Base-by-base conservation (phyloP, 2,888 invertebrate genomes). In the Leucozona laternaria region DNA sequence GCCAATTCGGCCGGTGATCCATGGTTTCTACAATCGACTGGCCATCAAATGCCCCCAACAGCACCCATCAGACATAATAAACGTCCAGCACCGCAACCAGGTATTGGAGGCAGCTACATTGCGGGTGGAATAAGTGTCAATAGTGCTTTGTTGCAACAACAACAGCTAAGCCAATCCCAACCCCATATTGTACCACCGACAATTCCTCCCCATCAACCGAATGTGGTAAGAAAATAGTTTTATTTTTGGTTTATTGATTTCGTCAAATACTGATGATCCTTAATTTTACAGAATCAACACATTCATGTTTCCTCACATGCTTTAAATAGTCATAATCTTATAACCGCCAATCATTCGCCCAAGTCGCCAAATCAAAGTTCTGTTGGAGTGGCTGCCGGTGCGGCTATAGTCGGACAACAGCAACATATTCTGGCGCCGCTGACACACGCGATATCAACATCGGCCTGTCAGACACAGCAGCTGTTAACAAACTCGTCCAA, bases 1-100 rank as follows among this genome's bases (percentile, higher is more conserved):
- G 89, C 91, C 75, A 91, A 90, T 88, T 92, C 91, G 81, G 90
- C 91, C 45, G 92, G 92, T 78, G 92, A 93, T 91, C 93, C 93
- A 92, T 93, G 93, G 93, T 93, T 92, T 90, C 90, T 93, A 87
- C 93, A 93, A 89, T 91, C 92, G 72, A 92, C 92, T 79, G 92
- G 93, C 88, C 93, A 93, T 90, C 93, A 93, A 89, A 93, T 93
- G 91, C 93, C 93, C 85, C 93, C 93, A 83, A 93, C 93, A 83
- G 93, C 93, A 10, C 93, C 93, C 37, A 89, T 92, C 60, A 90
- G 93, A 81, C 93, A 93, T 89, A 93, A 93, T 90, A 93, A 93
- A 89, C 91, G 93, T 58, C 93, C 93, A 83, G 93, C 93, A 64
- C 92, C 93, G n/a, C 92, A 92, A 88, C 92, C 93, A 55, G 89